Percentiles rank a stretch among this genome's conserved stretches.
These are phyloP conservation scores for Caerostris darwini DNA, from an alignment of 1,140 invertebrate genomes.

Conservation along the genomic window DNA sequence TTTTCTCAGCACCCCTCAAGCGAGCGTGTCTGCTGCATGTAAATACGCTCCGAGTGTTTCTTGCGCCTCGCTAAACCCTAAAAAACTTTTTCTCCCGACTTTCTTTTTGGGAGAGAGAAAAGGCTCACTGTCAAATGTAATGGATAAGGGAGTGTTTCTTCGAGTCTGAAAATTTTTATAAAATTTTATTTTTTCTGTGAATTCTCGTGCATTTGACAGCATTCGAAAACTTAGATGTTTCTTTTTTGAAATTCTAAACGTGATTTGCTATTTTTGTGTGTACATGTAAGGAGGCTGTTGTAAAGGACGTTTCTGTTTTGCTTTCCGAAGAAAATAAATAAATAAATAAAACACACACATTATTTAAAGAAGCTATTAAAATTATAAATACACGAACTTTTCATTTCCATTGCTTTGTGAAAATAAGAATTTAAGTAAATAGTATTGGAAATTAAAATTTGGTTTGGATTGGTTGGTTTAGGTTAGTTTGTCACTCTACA, in stretches of 20 bases:
- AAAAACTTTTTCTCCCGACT: background rate
- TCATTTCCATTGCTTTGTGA: too few relatives aligned
- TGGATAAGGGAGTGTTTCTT: background rate
- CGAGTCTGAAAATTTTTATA: background rate
- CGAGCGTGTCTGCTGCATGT: slow-evolving; percentile 11
- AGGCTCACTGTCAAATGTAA: slow-evolving; percentile 6
- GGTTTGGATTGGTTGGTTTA: too few relatives aligned
- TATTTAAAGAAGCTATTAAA: background rate
- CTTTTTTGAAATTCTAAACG: background rate
- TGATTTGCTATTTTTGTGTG: background rate
- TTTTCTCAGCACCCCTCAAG: background rate
- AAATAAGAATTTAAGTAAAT: too few relatives aligned
- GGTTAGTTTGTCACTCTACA: too few relatives aligned
- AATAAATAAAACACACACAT: too few relatives aligned
- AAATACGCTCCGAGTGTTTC: slow-evolving; percentile 16
- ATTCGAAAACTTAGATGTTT: background rate
- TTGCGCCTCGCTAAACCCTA: background rate
- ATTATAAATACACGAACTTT: background rate
- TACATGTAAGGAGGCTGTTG: background rate
- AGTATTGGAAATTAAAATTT: too few relatives aligned
- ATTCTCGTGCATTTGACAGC: background rate
- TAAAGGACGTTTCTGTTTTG: too few relatives aligned
- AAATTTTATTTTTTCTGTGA: background rate
- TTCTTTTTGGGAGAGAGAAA: background rate
- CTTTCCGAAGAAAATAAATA: too few relatives aligned